Percentiles rank a stretch among this genome's conserved stretches.
Evolutionary conservation across 2,797 vertebrate genomes (phyloP).

Genomic region (Crossoptilon crossoptilon): DNA sequence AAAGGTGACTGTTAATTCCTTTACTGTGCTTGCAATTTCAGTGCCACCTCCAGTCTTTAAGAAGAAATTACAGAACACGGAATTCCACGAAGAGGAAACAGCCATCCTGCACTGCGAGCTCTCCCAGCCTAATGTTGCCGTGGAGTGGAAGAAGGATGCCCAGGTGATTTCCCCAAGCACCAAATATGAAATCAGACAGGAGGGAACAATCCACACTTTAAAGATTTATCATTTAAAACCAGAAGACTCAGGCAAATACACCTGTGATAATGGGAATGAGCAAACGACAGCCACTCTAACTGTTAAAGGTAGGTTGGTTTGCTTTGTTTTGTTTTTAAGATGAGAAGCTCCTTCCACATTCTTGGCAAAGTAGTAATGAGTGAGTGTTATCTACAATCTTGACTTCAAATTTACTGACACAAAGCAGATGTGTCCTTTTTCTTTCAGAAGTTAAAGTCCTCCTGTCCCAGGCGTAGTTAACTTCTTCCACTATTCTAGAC

Average conservation of each 20-base stretch:
- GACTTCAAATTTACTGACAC: not conserved
- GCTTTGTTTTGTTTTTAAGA: not conserved
- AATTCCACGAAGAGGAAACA: conserved; percentile 47
- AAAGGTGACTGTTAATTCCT: not conserved
- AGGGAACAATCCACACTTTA: conserved; percentile 23
- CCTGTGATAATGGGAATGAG: conserved; percentile 57
- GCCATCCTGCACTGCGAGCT: conserved; percentile 46
- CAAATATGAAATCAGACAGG: conserved; percentile 62
- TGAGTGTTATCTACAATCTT: no score
- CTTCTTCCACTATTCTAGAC: not conserved
- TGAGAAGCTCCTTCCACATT: not conserved
- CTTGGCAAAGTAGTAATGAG: not conserved
- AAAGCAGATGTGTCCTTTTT: not conserved
- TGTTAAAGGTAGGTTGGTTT: conserved; percentile 48
- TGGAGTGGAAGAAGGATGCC: conserved; percentile 52
- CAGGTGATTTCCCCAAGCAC: conserved; percentile 26
- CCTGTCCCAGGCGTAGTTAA: not conserved
- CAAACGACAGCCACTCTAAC: conserved; percentile 44
- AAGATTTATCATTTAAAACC: conserved; percentile 54
- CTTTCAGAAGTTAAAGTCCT: not conserved
- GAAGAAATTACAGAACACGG: conserved; percentile 56
- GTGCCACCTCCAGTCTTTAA: conserved; percentile 73
- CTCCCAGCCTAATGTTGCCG: not conserved
- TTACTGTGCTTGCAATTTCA: conserved; percentile 35
- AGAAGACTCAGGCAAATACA: conserved; percentile 57